Base-by-base conservation (phyloP, 2,888 invertebrate genomes). In the Ophion ventricosus region DNA sequence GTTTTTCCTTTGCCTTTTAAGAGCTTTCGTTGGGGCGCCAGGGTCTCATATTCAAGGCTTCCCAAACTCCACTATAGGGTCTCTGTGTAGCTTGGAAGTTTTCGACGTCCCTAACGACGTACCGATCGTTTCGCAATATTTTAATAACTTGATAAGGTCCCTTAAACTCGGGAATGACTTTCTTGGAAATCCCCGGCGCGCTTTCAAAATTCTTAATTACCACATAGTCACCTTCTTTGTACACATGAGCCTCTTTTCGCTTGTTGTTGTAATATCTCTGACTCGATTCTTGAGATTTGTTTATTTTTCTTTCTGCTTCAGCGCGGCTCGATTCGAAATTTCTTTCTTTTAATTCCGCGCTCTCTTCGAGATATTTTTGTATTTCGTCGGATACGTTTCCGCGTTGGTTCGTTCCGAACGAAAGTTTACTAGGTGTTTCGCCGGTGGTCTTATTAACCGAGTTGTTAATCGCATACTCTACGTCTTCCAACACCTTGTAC, bases 321-420 rank as follows among this genome's bases (percentile, higher is more conserved):
- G 43, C 20, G 0, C 79, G 70, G n/a, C 87, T 40, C 17, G 78
- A 29, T 43, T 75, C 74, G 67, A 88, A 74, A 74, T 88, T 85
- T 20, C 89, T 88, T 85, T 20, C 89, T 61, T 2, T 10, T 26
- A 10, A n/a, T 14, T 17, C 14, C 2, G 14, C 59, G 7, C 25
- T 73, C 29, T 29, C 54, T 74, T 87, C 82, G 26, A 86, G n/a
- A 66, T 43, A 82, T 25, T 82, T 81, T 35, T 25, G 40, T 20
- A 82, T 17, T 35, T 80, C 26, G 74, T 90, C 89, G 40, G 84
- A 35, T n/a, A 86, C 57, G 14, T 84, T 67, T 25, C 88, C 88
- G 70, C 83, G 83, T 64, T 91, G 91, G 63, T 87, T 54, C 8
- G 87, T 67, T 7, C 90, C 90, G 77, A 90, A 90, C 64, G 90